These are phyloP conservation scores for Mesorhabditis belari DNA, from an alignment of 2,888 invertebrate genomes.

Conservation along the genomic window DNA sequence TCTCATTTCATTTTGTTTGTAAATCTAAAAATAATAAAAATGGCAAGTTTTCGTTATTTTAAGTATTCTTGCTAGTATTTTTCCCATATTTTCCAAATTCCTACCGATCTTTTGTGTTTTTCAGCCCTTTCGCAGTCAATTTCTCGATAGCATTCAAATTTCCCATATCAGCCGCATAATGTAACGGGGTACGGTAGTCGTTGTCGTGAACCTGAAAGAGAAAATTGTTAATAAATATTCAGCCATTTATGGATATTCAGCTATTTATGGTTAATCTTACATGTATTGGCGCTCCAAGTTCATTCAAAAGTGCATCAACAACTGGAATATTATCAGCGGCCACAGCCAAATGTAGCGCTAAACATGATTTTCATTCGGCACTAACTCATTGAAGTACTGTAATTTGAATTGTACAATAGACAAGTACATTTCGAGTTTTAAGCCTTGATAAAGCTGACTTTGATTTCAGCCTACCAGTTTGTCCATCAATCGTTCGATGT, in stretches of 20 bases:
- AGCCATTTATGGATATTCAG: not conserved
- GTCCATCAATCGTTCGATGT: conserved; percentile 9
- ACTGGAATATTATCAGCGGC: conserved; percentile 36
- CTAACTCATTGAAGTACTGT: no score
- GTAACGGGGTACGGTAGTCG: conserved; percentile 41
- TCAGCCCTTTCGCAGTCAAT: conserved; percentile 26
- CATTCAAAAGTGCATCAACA: conserved; percentile 26
- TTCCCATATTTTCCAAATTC: no score
- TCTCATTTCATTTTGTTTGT: not conserved
- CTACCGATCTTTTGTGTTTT: conserved; percentile 14
- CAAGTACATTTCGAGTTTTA: no score
- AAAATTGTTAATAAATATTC: not conserved
- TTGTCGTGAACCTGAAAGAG: conserved; percentile 30
- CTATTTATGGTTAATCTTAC: not conserved
- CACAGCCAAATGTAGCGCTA: conserved; percentile 46
- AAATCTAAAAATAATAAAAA: not conserved
- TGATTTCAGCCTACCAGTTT: not conserved
- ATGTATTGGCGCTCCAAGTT: conserved; percentile 15
- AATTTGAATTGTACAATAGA: no score
- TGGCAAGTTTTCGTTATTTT: not conserved
- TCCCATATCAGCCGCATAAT: conserved; percentile 35
- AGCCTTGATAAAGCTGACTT: no score
- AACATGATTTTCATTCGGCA: no score
- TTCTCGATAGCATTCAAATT: conserved; percentile 29
- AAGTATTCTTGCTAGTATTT: not conserved